These are phyloP conservation scores for Metacarcinus magister DNA, from an alignment of 2,888 invertebrate species.

Conservation along the genomic window DNA sequence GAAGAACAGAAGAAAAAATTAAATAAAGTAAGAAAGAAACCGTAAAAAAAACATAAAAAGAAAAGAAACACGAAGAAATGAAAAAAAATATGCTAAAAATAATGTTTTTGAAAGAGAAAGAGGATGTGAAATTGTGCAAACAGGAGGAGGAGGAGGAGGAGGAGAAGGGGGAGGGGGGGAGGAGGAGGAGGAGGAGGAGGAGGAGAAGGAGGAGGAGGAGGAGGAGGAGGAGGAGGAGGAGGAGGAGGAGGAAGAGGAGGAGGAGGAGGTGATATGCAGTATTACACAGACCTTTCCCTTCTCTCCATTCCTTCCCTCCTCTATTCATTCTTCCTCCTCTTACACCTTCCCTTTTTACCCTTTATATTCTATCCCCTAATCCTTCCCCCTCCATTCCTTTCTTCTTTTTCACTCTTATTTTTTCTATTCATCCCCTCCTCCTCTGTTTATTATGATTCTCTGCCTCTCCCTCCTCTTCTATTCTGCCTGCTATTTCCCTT, in stretches of 20 bases:
- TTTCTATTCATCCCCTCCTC: neutral
- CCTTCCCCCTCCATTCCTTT: neutral
- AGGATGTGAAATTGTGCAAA: too few relatives aligned
- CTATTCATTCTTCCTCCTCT: neutral
- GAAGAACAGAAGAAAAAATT: too few relatives aligned
- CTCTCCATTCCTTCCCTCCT: neutral
- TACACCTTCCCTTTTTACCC: neutral
- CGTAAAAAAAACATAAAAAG: too few relatives aligned
- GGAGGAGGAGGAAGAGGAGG: slow-evolving; percentile 41
- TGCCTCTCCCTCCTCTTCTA: neutral
- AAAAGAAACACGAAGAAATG: too few relatives aligned
- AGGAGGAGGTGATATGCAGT: neutral
- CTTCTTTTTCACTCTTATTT: too few relatives aligned
- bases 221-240: slow-evolving; percentile 46
- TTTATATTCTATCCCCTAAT: neutral
- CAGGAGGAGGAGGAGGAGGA: too few relatives aligned
- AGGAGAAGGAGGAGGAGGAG: slow-evolving; percentile 32
- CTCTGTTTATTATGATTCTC: neutral
- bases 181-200: slow-evolving; percentile 33
- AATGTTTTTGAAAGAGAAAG: too few relatives aligned
- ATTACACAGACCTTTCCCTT: neutral
- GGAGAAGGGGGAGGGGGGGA: slow-evolving; percentile 10
- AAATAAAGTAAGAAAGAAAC: too few relatives aligned
- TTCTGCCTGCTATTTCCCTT: neutral
- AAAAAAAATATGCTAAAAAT: too few relatives aligned